Evolutionary conservation across 92 coral and sea anemone species (phyloP).

Genomic region (Epizoanthus scotinus): DNA sequence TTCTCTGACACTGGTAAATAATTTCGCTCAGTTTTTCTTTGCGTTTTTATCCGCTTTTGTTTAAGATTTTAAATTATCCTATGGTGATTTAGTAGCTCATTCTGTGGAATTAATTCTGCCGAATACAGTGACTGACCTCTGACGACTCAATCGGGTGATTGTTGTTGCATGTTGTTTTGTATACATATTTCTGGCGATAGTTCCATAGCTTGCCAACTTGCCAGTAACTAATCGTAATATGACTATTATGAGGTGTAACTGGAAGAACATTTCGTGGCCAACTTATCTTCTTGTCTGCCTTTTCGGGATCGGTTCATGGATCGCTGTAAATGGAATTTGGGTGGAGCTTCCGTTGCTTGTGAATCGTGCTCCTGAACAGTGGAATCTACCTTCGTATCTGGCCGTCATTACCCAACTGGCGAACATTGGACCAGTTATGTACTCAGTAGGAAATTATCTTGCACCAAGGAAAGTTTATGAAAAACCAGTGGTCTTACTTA

Average conservation of each 20-base stretch:
- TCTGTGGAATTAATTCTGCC: no score
- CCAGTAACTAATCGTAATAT: neutral
- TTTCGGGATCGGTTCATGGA: slow-evolving; percentile 96
- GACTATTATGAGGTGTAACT: slow-evolving; percentile 10
- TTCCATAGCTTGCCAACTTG: neutral
- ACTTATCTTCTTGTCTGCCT: slow-evolving; percentile 76
- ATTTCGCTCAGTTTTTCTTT: neutral
- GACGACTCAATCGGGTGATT: no score
- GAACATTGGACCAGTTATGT: slow-evolving; percentile 75
- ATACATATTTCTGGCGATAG: neutral
- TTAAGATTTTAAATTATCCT: no score
- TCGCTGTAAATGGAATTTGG: slow-evolving; percentile 96
- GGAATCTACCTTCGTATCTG: slow-evolving; percentile 92
- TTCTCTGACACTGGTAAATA: neutral
- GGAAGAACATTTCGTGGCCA: slow-evolving; percentile 74
- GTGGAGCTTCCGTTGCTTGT: slow-evolving; percentile 94
- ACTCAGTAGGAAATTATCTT: slow-evolving; percentile 67
- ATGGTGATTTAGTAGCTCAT: no score
- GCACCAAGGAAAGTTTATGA: slow-evolving; percentile 67
- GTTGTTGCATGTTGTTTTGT: no score
- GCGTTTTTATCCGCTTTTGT: no score
- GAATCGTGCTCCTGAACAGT: slow-evolving; percentile 77
- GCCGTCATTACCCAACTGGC: slow-evolving; percentile 84
- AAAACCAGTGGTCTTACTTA: slow-evolving; percentile 61
- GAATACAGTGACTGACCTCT: no score